Conservation (phyloP, 2,113 vertebrate genomes). For the Seriola dumerili region DNA sequence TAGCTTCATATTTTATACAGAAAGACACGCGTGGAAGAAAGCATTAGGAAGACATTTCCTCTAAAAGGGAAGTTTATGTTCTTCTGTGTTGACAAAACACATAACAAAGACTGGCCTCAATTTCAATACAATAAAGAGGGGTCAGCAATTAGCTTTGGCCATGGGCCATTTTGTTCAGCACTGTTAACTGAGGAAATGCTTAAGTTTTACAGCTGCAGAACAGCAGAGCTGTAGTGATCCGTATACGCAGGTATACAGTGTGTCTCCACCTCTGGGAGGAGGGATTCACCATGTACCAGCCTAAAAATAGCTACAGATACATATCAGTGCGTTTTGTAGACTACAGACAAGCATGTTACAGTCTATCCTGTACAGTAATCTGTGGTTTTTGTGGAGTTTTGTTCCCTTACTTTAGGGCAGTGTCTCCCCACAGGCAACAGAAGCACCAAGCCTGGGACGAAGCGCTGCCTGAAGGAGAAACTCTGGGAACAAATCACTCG, state of each 20-base stretch:
- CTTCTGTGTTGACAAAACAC: slow-evolving; percentile 11
- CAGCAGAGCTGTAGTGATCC: not conserved
- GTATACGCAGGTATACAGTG: not conserved
- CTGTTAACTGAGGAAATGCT: not conserved
- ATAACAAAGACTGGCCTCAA: not conserved
- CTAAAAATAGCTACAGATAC: not conserved
- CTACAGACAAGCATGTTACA: not conserved
- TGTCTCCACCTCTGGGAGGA: not conserved
- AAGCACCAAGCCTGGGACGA: not conserved
- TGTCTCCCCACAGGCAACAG: not conserved
- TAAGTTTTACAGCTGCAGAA: not conserved
- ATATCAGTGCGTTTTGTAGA: not conserved
- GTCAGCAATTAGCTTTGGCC: slow-evolving; percentile 10
- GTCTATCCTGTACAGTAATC: slow-evolving; percentile 1
- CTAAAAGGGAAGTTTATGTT: slow-evolving; percentile 12
- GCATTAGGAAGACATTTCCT: not conserved
- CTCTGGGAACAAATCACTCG: slow-evolving; percentile 4
- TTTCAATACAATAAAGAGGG: slow-evolving; percentile 11
- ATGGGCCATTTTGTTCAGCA: slow-evolving; percentile 14
- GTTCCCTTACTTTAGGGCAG: not conserved
- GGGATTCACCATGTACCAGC: not conserved
- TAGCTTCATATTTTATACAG: not conserved
- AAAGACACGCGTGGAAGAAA: not conserved
- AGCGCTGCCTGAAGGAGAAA: not conserved
- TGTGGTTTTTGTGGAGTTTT: not conserved